A percentile compares a stretch with the other conserved stretches of the same genome.
These are phyloP conservation scores for Synanthedon formicaeformis DNA, from an alignment of 2,888 invertebrate species.

Conservation along the genomic window DNA sequence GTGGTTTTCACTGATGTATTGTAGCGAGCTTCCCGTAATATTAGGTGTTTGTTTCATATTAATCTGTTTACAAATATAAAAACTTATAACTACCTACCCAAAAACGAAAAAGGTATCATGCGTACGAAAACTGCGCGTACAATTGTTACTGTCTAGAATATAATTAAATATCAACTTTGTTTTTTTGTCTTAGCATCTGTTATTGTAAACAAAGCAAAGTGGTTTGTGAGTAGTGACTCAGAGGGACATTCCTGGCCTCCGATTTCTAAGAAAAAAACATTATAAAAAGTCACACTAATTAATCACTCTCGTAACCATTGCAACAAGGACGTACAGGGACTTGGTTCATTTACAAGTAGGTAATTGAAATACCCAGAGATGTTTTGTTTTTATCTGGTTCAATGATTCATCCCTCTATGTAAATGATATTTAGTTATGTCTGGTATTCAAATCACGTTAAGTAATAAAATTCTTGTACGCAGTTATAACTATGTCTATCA, in stretches of 20 bases:
- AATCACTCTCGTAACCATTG: constrained; percentile 11
- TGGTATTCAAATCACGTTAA: not conserved
- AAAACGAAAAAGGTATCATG: no score
- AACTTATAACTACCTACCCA: no score
- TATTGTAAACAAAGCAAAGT: constrained; percentile 43
- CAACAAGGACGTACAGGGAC: constrained; percentile 12
- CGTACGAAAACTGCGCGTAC: no score
- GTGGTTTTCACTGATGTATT: not conserved
- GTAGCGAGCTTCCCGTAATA: not conserved
- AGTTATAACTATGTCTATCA: no score
- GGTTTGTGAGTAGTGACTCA: constrained; percentile 1
- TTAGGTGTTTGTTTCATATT: no score
- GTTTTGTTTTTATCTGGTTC: not conserved
- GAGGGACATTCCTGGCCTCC: not conserved
- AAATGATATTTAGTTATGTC: not conserved
- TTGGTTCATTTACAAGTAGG: not conserved
- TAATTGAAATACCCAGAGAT: not conserved
- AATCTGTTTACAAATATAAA: no score
- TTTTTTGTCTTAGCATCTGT: constrained; percentile 30
- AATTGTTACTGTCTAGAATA: no score
- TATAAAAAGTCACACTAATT: constrained; percentile 25
- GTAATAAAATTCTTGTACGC: no score
- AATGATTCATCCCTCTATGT: not conserved
- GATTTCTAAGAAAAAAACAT: constrained; percentile 12
- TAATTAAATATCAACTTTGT: constrained; percentile 16